Conservation (phyloP, 2,797 vertebrate species). For the Premnoplex brunnescens region DNA sequence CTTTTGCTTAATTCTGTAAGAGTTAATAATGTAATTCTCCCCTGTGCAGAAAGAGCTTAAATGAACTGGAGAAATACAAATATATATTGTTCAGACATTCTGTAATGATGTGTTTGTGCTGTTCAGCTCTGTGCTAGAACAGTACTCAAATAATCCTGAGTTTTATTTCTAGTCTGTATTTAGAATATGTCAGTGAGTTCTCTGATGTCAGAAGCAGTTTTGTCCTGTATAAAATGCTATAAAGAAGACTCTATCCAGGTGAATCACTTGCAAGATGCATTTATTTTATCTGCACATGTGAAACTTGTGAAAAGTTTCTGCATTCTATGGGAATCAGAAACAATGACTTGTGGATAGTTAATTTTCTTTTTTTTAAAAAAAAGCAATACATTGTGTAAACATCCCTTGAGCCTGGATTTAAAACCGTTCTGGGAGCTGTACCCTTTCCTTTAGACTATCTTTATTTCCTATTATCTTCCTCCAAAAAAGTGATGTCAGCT, state of each 20-base stretch:
- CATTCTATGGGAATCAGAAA: background rate
- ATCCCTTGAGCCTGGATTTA: background rate
- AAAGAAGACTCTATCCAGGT: background rate
- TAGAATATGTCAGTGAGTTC: background rate
- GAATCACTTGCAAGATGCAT: background rate
- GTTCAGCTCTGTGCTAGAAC: background rate
- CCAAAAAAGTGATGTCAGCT: background rate
- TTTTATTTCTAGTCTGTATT: background rate
- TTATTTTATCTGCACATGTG: background rate
- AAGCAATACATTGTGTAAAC: background rate
- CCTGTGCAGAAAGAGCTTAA: background rate
- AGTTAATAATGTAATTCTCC: background rate
- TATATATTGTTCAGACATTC: background rate
- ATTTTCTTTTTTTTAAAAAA: background rate
- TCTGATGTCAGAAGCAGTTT: background rate
- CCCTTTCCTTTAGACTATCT: background rate
- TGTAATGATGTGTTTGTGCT: background rate
- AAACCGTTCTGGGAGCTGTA: background rate
- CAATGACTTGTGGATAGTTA: background rate
- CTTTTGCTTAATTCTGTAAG: background rate
- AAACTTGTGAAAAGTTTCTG: background rate
- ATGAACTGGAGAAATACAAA: background rate
- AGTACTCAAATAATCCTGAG: background rate
- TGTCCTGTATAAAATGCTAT: background rate
- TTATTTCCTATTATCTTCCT: background rate